Evolutionary conservation across 2,888 invertebrate genomes (phyloP).

Genomic region (Pandemis cinnamomeana): DNA sequence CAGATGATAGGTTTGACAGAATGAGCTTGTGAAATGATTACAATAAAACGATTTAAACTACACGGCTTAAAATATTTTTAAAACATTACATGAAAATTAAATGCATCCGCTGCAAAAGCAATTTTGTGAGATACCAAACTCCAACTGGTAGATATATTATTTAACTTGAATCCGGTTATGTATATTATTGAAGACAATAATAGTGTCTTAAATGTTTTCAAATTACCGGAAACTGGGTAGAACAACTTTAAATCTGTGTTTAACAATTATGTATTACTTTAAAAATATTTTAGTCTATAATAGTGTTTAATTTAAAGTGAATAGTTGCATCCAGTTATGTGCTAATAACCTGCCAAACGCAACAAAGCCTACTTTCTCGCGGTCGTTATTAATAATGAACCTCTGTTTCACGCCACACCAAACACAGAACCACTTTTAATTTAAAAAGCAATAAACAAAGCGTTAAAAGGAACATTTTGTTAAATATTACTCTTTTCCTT

Average conservation of each 20-base stretch:
- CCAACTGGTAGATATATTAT: too few relatives aligned
- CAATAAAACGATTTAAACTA: too few relatives aligned
- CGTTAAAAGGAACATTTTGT: conserved; percentile 47
- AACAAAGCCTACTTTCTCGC: conserved; percentile 3
- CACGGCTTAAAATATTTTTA: too few relatives aligned
- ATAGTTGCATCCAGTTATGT: conserved; percentile 3
- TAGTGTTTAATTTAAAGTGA: background rate
- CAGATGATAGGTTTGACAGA: too few relatives aligned
- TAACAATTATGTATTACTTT: background rate
- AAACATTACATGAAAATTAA: too few relatives aligned
- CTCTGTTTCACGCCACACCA: conserved; percentile 19
- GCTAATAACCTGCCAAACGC: conserved; percentile 23
- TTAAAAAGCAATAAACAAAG: conserved; percentile 46
- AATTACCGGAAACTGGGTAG: background rate
- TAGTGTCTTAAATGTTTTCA: too few relatives aligned
- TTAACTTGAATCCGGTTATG: too few relatives aligned
- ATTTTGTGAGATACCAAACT: too few relatives aligned
- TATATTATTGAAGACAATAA: too few relatives aligned
- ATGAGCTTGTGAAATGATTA: too few relatives aligned
- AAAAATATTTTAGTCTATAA: background rate
- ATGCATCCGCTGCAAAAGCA: too few relatives aligned
- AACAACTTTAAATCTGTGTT: background rate
- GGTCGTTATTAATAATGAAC: conserved; percentile 18
- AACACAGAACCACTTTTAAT: conserved; percentile 44
- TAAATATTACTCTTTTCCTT: conserved; percentile 47